A percentile compares a stretch with the other conserved stretches of the same genome.
phyloP scores from a whole-genome alignment of 2,797 vertebrate genomes.

The Dendrocincla tyrannina region DNA sequence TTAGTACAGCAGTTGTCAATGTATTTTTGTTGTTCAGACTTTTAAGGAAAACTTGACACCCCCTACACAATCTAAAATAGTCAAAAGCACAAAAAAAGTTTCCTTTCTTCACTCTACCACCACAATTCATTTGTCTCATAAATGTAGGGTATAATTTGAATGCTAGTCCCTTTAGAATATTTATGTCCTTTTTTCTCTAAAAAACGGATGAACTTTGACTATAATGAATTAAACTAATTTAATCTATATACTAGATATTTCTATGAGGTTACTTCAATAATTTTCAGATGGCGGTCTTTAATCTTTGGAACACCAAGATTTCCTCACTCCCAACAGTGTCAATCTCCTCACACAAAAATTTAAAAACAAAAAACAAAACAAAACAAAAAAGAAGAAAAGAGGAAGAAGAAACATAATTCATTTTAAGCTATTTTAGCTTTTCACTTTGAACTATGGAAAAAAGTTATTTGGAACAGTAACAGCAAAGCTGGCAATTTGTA shows the following conservation, averaged over 20 bases:
- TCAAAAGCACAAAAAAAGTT: background rate
- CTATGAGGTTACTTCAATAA: background rate
- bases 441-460: background rate
- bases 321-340: background rate
- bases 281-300: background rate
- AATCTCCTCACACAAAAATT: background rate
- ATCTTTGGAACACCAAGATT: background rate
- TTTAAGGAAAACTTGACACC: background rate
- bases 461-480: background rate
- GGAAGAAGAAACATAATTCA: background rate
- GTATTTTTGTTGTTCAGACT: background rate
- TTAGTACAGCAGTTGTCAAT: background rate
- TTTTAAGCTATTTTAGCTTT: background rate
- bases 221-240: background rate
- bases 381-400: background rate
- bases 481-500: slow-evolving; percentile 4
- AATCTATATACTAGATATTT: background rate
- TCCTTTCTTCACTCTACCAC: background rate
- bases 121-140: background rate
- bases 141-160: background rate
- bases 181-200: background rate
- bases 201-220: background rate
- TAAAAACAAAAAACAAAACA: background rate
- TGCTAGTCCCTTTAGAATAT: background rate
- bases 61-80: background rate